A percentile compares a stretch with the other conserved stretches of the same genome.
These are phyloP conservation scores for Anableps anableps DNA, from an alignment of 2,797 vertebrate species.

Conservation along the genomic window DNA sequence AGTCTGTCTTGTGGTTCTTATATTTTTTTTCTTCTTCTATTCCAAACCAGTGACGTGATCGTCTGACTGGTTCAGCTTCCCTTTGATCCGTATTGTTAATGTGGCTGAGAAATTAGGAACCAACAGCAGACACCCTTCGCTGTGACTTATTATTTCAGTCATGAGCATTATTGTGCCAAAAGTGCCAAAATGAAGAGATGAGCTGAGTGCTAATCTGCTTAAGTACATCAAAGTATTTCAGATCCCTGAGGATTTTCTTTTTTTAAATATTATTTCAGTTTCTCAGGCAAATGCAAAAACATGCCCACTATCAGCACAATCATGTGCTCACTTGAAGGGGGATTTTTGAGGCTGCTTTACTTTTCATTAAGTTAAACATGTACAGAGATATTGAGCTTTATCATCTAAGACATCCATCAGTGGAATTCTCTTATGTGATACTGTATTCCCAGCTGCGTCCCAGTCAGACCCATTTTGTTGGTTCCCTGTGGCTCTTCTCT, in stretches of 20 bases:
- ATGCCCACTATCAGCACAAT: conserved; percentile 19
- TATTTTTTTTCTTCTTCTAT: neutral
- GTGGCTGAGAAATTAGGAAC: conserved; percentile 25
- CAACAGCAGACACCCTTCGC: conserved; percentile 19
- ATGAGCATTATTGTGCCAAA: conserved; percentile 30
- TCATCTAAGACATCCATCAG: conserved; percentile 62
- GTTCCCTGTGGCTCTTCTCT: conserved; percentile 63
- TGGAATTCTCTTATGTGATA: conserved; percentile 45
- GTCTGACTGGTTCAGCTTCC: neutral
- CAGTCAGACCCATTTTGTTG: conserved; percentile 70
- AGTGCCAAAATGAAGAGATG: conserved; percentile 28
- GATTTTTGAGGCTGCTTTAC: conserved; percentile 15
- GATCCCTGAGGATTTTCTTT: conserved; percentile 10
- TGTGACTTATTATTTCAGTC: conserved; percentile 31
- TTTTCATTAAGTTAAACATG: conserved; percentile 46
- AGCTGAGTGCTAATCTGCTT: conserved; percentile 31
- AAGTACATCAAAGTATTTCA: conserved; percentile 42
- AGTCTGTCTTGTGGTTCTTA: neutral
- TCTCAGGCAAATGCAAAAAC: conserved; percentile 33
- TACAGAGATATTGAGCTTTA: conserved; percentile 46
- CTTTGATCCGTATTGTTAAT: conserved; percentile 7
- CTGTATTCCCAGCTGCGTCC: conserved; percentile 61
- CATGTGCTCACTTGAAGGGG: conserved; percentile 26
- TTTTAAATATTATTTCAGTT: conserved; percentile 17
- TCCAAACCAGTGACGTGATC: neutral